Evolutionary conservation across 2,797 vertebrate species (phyloP), one percentile per base, ranked within the genome.

Genomic region (Intellagama lesueurii): DNA sequence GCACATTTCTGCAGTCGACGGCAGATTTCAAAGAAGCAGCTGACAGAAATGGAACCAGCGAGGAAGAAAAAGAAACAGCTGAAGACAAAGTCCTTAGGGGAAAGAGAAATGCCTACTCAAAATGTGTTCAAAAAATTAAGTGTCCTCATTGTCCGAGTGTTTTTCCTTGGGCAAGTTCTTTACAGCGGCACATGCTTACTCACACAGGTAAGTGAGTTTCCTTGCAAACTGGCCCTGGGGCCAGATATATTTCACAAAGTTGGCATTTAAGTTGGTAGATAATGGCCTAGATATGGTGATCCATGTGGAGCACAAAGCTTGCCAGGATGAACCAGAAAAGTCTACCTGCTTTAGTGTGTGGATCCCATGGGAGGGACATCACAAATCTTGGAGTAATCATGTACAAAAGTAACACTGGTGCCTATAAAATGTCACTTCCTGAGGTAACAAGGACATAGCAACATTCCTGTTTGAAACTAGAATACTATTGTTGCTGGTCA

Each of bases 111-210:
- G 94, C 98, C 5, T 99, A 98, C 52, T 98, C 99, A 85, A 98
- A 98, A 96, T 98, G 98, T 16, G 96, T 98, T 81, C 99, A 99
- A 96, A 99, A 98, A 96, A 98, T 99, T 96, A 98, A 96, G 87
- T 99, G 99, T 90, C 98, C 98, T 30, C 98, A 98, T 96, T 99
- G 99, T 92, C 98, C 99, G 32, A 97, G 97, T 32, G 98, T 98
- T 90, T 99, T 99, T 89, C 98, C 99, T 5, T 99, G 99, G 99
- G 98, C 98, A 90, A 98, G 98, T 95, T 99, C 99, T 5, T 97
- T 99, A 92, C 98, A 99, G 96, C 97, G 97, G 86, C 99, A 99
- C 96, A 98, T 99, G 98, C 98, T 99, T 82, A 99, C 98, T 52
- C 99, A 99, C 97, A 98, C 98, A 72, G 98, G 98, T 98, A 97